Evolutionary conservation across 2,797 vertebrate genomes (phyloP).

Genomic region (Podargus strigoides): DNA sequence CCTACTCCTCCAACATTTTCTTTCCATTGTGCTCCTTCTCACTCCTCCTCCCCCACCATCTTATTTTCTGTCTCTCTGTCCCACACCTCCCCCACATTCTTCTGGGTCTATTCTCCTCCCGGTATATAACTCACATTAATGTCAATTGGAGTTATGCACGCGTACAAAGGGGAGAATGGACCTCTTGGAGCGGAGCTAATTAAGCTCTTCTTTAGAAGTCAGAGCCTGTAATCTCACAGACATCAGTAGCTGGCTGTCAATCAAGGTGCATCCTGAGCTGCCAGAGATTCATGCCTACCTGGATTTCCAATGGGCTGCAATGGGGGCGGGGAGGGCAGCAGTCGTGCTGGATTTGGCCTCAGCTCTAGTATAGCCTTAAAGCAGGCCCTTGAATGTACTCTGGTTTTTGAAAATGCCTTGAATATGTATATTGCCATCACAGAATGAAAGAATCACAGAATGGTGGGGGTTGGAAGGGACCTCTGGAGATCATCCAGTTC

Average conservation of each 20-base stretch:
- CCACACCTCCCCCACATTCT: background rate
- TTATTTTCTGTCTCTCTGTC: background rate
- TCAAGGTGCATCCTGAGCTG: background rate
- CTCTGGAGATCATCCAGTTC: too few relatives aligned
- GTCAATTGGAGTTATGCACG: background rate
- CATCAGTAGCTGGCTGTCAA: background rate
- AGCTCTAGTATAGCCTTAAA: background rate
- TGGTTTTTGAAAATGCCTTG: background rate
- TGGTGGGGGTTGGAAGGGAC: too few relatives aligned
- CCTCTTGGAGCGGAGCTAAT: conserved; percentile 1
- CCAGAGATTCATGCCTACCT: background rate
- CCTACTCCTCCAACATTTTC: background rate
- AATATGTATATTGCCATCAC: too few relatives aligned
- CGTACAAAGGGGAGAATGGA: background rate
- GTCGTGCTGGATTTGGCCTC: background rate
- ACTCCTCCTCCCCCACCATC: background rate
- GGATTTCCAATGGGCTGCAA: background rate
- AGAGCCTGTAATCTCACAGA: background rate
- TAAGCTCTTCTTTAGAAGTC: background rate
- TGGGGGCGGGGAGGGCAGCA: background rate
- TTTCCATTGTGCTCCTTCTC: background rate
- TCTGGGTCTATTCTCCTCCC: background rate
- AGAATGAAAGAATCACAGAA: too few relatives aligned
- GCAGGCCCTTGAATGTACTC: background rate
- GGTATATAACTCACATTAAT: background rate